phyloP scores from a whole-genome alignment of 2,888 invertebrate species.

The Ectemnius cavifrons region DNA sequence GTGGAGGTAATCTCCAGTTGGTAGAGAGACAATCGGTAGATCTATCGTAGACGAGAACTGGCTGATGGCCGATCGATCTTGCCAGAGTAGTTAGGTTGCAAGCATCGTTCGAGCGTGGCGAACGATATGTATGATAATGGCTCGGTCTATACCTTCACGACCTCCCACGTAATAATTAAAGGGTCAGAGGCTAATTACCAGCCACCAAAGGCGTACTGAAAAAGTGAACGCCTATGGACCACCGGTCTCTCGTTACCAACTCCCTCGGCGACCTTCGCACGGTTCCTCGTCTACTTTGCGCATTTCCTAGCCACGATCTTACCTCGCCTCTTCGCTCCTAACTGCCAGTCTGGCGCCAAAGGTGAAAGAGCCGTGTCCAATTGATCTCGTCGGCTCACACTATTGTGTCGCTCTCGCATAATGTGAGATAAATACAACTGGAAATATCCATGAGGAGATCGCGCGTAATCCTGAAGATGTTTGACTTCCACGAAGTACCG shows the following conservation, averaged over 20 bases:
- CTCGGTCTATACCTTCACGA: slow-evolving; percentile 6
- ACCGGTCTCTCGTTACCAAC: neutral
- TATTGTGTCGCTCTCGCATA: slow-evolving; percentile 18
- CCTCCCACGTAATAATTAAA: slow-evolving; percentile 45
- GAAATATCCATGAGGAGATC: slow-evolving; percentile 18
- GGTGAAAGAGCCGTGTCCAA: neutral
- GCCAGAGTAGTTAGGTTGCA: slow-evolving; percentile 11
- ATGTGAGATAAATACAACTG: slow-evolving; percentile 32
- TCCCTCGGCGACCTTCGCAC: neutral
- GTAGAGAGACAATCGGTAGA: slow-evolving; percentile 28
- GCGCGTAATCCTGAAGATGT: slow-evolving; percentile 28
- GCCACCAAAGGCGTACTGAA: slow-evolving; percentile 12
- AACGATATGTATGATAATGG: slow-evolving; percentile 36
- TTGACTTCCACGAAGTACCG: slow-evolving; percentile 24
- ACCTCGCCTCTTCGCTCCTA: neutral
- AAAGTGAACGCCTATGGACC: slow-evolving; percentile 29
- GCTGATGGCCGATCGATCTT: slow-evolving; percentile 24
- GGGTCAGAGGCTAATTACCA: slow-evolving; percentile 44
- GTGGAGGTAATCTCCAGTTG: slow-evolving; percentile 9
- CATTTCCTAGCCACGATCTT: neutral
- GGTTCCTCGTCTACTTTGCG: slow-evolving; percentile 5
- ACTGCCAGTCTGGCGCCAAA: slow-evolving; percentile 5
- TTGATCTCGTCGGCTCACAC: slow-evolving; percentile 9
- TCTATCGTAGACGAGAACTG: slow-evolving; percentile 20
- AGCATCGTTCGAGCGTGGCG: slow-evolving; percentile 41